Conservation (phyloP, 2,113 vertebrate genomes). For the Spea bombifrons region DNA sequence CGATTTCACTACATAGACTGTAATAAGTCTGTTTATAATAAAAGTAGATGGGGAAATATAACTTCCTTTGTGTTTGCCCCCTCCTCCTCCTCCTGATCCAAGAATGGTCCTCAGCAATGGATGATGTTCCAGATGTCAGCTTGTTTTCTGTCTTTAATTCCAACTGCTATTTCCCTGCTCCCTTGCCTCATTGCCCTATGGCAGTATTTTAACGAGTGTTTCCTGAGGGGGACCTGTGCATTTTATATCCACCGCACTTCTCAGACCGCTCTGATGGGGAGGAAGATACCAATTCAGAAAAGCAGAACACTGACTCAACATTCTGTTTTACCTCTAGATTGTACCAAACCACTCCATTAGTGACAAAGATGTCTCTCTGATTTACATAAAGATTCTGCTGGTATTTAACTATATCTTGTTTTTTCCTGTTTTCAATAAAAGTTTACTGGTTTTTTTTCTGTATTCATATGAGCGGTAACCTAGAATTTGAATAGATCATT, state of each 20-base stretch:
- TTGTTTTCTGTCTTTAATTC: constrained; percentile 9
- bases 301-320: background rate
- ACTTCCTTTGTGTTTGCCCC: background rate
- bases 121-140: constrained; percentile 8
- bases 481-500: too few species aligned
- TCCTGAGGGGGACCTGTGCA: constrained; percentile 15
- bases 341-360: too few species aligned
- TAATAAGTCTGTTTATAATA: background rate
- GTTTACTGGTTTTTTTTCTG: too few species aligned
- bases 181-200: constrained; percentile 31
- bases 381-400: too few species aligned
- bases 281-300: background rate
- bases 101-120: background rate
- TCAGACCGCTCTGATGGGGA: background rate
- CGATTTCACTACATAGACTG: too few species aligned
- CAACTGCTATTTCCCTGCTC: constrained; percentile 3
- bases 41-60: background rate
- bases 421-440: too few species aligned
- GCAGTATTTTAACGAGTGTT: constrained; percentile 41
- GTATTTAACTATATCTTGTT: too few species aligned
- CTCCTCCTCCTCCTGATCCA: too few species aligned
- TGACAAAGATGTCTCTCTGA: too few species aligned
- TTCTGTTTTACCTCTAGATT: too few species aligned
- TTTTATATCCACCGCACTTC: constrained; percentile 13
- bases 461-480: too few species aligned